Evolutionary conservation across 2,797 vertebrate species (phyloP).

Genomic region (Peromyscus attwateri): DNA sequence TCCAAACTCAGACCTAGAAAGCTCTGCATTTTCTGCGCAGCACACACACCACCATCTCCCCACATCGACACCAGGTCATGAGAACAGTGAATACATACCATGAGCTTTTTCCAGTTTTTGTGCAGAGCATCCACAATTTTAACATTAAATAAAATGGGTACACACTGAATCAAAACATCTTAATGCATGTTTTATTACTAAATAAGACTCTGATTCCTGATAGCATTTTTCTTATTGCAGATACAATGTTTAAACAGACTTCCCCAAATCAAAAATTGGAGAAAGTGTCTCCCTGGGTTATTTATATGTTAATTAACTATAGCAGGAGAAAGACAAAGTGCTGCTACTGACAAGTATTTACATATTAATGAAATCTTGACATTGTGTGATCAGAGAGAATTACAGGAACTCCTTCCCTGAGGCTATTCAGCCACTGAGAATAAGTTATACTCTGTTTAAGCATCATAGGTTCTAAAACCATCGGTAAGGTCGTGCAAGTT

Average conservation of each 20-base stretch:
- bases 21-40: fast-evolving
- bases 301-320: conserved; percentile 78
- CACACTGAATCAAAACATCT: conserved; percentile 1
- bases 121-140: not conserved
- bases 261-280: conserved; percentile 40
- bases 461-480: conserved; percentile 61
- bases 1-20: not conserved
- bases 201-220: conserved; percentile 49
- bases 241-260: conserved; percentile 59
- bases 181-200: conserved; percentile 24
- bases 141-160: not conserved
- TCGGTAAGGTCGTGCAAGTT: conserved; percentile 38
- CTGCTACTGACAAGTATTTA: conserved; percentile 68
- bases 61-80: too few relatives aligned
- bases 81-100: not conserved
- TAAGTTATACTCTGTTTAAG: conserved; percentile 55
- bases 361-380: conserved; percentile 76
- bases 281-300: conserved; percentile 51
- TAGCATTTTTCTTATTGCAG: conserved; percentile 65
- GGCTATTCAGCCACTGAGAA: conserved; percentile 39
- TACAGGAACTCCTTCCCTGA: conserved; percentile 36
- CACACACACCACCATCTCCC: not conserved
- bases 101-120: not conserved
- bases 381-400: conserved; percentile 68
- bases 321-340: conserved; percentile 65